Conservation (phyloP, 2,888 invertebrate genomes). For the Pseudeuparius sepicola region DNA sequence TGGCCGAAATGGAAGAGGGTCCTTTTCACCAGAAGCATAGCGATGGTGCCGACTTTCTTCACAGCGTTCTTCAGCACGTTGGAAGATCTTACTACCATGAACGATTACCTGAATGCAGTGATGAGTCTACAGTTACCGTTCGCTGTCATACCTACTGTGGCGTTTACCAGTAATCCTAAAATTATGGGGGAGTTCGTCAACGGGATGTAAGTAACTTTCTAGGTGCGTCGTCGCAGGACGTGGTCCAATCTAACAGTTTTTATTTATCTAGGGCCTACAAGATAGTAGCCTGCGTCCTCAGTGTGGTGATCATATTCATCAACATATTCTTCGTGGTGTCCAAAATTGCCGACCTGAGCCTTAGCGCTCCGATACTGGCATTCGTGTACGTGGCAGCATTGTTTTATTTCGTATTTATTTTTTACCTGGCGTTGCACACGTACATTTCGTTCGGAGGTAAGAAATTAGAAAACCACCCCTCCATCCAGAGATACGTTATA, state of each 20-base stretch:
- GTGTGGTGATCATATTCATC: constrained; percentile 59
- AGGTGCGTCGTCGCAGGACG: background rate
- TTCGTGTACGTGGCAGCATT: constrained; percentile 22
- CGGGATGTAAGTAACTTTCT: constrained; percentile 50
- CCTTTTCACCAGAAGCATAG: constrained; percentile 73
- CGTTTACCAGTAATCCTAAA: constrained; percentile 65
- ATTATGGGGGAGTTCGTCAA: constrained; percentile 80
- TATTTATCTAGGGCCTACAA: constrained; percentile 51
- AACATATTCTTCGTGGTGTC: constrained; percentile 68
- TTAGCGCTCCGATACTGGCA: constrained; percentile 22
- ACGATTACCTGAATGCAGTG: constrained; percentile 74
- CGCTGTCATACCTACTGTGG: constrained; percentile 74
- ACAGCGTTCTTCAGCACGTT: constrained; percentile 57
- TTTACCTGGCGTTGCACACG: constrained; percentile 27
- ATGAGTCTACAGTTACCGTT: constrained; percentile 85
- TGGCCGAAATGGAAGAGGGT: constrained; percentile 84
- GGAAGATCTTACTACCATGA: constrained; percentile 62
- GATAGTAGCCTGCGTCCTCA: constrained; percentile 51
- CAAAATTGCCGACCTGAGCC: constrained; percentile 42
- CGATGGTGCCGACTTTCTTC: constrained; percentile 63
- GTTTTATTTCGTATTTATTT: constrained; percentile 24
- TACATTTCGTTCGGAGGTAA: constrained; percentile 25
- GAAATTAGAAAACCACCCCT: constrained; percentile 19
- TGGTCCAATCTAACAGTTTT: constrained; percentile 11
- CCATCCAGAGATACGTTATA: constrained; percentile 26